Base-by-base conservation (phyloP, 2,797 vertebrate species). In the Sylvia borin region DNA sequence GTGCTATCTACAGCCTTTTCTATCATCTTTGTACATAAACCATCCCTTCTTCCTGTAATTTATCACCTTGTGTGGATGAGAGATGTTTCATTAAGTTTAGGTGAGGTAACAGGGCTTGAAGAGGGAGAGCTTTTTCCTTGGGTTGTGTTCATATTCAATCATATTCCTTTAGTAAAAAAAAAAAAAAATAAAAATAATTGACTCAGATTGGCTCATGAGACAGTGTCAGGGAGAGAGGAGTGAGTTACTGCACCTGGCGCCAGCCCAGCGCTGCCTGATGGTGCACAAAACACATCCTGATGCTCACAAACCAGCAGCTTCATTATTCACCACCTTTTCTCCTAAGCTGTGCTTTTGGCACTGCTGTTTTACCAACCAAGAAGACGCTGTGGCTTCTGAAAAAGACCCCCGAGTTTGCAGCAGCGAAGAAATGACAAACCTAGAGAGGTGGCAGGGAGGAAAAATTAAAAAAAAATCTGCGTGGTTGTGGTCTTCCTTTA, bases 1-100 rank as follows among this genome's bases (percentile, higher is more conserved):
- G 60, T 32, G 17, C 74, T 93, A 91, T 93, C 93, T 87, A 61
- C 68, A 93, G 78, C 48, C 47, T 95, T 96, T 92, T 81, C 43
- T 93, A 81, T 86, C 62, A 90, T 84, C 73, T 86, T 90, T 67
- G 87, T 93, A 93, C 64, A 91, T 67, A 95, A 91, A 93, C 70
- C 60, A 85, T 87, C 76, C 32, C 29, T 76, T 58, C 76, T 93
- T 72, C 73, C 70, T 64, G 26, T 72, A 61, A 86, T 95, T 75
- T 53, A 92, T 84, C 79, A 75, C 40, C 32, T 40, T 20, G 36
- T 13, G 55, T 0, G 0, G 38, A 75, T 64, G 67, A 84, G 85
- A 86, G 90, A 91, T 38, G 73, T 67, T 91, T 94, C 74, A 86
- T 64, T 92, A 81, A 67, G 48, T 76, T 88, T 90, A 83, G 73